Evolutionary conservation across 2,797 vertebrate genomes (phyloP), one percentile per base, ranked within the genome.

Genomic region (Artibeus lituratus): DNA sequence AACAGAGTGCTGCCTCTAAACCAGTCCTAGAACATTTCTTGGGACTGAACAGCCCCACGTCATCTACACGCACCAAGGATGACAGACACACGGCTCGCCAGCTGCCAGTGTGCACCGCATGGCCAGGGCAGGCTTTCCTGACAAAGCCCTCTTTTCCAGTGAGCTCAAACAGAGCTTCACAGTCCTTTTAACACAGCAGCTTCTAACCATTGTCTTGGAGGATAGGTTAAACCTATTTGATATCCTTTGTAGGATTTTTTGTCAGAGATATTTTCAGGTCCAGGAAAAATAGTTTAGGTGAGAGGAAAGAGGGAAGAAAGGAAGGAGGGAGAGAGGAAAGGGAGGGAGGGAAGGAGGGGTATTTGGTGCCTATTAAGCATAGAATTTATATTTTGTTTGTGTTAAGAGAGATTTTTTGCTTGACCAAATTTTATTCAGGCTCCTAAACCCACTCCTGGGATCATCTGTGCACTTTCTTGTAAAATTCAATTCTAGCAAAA

Each of bases 81-180:
- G 15, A 59, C 86, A 92, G 87, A 84, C 94, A 85, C 86, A 95
- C 59, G 77, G 85, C 62, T 21, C 91, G 78, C 88, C 94, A 86
- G 85, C 86, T 87, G 85, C 77, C 77, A 72, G 62, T 49, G 76
- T 80, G 37, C 80, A 9, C 32, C 67, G 73, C 39, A 47, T 39
- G 80, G 69, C 67, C 91, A 81, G 11, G 37, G 32, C 76, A 80
- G 59, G 84, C 22, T 44, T 81, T 35, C 59, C 57, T 77, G 24
- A 49, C 51, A 22, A 16, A 67, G 65, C 37, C 44, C 10, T 51
- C 12, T 67, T 92, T 92, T 22, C 42, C 74, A 67, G 7, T 67
- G 81, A 80, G 47, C 78, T 92, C 81, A 90, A 10, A 88, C 77
- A 90, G 44, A 94, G 76, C 16, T 69, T 87, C 65, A 83, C 47